Base-by-base conservation (phyloP, 1,140 invertebrate species). In the Drosophila kikkawai region DNA sequence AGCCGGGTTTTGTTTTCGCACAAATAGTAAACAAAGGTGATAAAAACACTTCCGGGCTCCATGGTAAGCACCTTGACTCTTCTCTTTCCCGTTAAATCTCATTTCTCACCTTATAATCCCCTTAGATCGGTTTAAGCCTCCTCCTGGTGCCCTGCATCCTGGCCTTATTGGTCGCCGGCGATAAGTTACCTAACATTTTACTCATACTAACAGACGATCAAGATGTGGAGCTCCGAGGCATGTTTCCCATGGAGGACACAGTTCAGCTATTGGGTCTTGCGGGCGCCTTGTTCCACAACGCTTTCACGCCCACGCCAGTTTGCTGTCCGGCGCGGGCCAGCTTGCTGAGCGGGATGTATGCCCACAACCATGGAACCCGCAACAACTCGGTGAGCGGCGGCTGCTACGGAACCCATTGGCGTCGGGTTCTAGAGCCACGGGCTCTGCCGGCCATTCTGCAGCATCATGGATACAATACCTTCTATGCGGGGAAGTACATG, bases 241-340 rank as follows among this genome's bases (percentile, higher is more conserved):
- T 97, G 96, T 94, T 91, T 22, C 96, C 96, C 12, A 94, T 97
- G 94, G 92, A 92, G 77, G 95, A 95, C 80, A 95, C 95, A 3
- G 91, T 93, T 66, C 93, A 95, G 63, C 93, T 96, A 42, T 94
- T 97, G 80, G 95, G 92, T 7, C 93, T 94, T 57, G 82, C 94
- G 69, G 97, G 97, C 37, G 94, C 94, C 7, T 95, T 94, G 11
- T 97, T 97, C 91, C 93, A 93, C 7, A 96, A 97, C 93, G 95
- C 96, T 96, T 97, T 95, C 93, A 95, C 95, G 3, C 95, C 96
- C 47, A 96, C 96, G 1, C 97, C 97, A 11, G 95, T 98, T 44
- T 98, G 97, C 92, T 98, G 98, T 90, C 98, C 98, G 15, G 98
- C 97, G 91, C 94, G 98, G 50, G 96, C 97, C 11, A 96, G 97